phyloP scores from a whole-genome alignment of 2,888 invertebrate species.

The Athalia cordata region DNA sequence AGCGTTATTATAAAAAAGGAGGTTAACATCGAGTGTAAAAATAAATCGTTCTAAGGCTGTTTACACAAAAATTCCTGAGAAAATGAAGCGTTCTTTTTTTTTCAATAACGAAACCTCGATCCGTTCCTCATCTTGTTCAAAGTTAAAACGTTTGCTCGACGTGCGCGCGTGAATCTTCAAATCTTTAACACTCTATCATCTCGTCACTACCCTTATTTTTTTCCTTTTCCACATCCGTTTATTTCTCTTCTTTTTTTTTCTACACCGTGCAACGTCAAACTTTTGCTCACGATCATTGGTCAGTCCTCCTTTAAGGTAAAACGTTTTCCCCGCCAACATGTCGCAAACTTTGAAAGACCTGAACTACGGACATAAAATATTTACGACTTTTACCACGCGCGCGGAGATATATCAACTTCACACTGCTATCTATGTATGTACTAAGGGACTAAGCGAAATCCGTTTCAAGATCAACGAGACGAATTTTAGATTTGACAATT shows the following conservation, averaged over 20 bases:
- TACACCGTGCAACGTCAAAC: conserved; percentile 15
- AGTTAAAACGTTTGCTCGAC: neutral
- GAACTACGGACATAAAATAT: conserved; percentile 14
- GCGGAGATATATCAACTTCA: neutral
- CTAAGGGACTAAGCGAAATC: no score
- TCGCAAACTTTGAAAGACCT: conserved; percentile 18
- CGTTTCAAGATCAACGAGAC: no score
- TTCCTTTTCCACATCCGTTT: no score
- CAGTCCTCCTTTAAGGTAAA: conserved; percentile 20
- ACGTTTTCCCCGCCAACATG: conserved; percentile 15
- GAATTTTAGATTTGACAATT: no score
- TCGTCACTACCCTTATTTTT: no score
- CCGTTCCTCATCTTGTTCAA: neutral
- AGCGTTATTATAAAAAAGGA: neutral
- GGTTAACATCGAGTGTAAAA: neutral
- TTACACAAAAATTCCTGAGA: no score
- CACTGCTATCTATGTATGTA: no score
- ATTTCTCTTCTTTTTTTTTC: neutral
- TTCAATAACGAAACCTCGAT: no score
- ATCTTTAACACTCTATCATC: conserved; percentile 9
- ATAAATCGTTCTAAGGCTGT: neutral
- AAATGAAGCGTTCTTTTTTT: no score
- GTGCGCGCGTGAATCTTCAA: conserved; percentile 22
- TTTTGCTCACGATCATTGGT: neutral
- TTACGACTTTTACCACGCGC: conserved; percentile 24